These are phyloP conservation scores for Motacilla tschutschensis DNA, from an alignment of 2,113 vertebrate species.

Conservation along the genomic window DNA sequence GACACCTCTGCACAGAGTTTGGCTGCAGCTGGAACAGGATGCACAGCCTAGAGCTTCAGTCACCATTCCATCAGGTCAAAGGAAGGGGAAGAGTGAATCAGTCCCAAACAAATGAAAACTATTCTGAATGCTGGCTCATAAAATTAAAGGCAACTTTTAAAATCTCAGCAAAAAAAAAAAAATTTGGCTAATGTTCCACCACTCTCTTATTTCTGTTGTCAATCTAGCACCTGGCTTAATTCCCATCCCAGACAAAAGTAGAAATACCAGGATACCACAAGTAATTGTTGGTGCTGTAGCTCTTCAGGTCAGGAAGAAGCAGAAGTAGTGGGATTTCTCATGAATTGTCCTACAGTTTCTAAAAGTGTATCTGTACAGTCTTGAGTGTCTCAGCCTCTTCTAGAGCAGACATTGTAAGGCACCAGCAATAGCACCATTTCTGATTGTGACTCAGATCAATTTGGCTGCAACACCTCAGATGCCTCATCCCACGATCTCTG, in stretches of 20 bases:
- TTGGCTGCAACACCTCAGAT: not conserved
- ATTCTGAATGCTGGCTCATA: not conserved
- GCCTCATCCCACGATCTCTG: not conserved
- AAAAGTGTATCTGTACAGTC: not conserved
- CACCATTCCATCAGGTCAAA: not conserved
- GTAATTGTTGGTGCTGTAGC: not conserved
- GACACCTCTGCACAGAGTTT: not conserved
- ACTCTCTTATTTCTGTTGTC: not conserved
- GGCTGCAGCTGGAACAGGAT: slow-evolving; percentile 19
- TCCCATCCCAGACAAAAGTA: not conserved
- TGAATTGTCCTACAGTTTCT: not conserved
- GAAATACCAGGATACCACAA: not conserved
- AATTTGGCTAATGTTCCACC: not conserved
- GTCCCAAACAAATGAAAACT: not conserved
- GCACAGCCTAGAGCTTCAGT: not conserved
- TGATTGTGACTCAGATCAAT: not conserved
- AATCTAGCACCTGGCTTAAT: not conserved
- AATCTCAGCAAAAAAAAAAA: not conserved
- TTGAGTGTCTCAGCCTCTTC: not conserved
- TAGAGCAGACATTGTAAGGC: not conserved
- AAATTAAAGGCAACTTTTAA: not conserved
- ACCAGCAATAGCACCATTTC: not conserved
- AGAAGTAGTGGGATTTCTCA: slow-evolving; percentile 8
- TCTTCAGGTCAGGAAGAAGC: not conserved
- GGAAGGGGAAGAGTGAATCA: not conserved